A percentile compares a stretch with the other conserved stretches of the same genome.
phyloP scores from a whole-genome alignment of 2,113 vertebrate species.

The Microcebus tavaratra region DNA sequence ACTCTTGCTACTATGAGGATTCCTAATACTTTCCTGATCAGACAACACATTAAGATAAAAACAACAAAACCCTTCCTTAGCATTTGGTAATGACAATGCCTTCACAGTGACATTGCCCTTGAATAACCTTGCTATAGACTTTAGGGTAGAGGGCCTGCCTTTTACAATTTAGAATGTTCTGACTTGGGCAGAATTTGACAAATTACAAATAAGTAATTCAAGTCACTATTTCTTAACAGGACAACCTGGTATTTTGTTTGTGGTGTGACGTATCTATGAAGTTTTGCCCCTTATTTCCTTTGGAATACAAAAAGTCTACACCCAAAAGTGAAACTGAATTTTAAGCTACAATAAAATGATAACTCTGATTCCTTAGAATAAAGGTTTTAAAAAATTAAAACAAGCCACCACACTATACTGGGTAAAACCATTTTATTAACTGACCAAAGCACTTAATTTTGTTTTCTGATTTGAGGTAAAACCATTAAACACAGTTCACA shows the following conservation, averaged over 20 bases:
- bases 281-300: neutral
- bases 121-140: neutral
- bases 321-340: neutral
- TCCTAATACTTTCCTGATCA: neutral
- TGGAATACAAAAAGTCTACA: neutral
- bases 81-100: neutral
- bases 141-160: neutral
- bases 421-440: conserved; percentile 84
- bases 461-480: conserved; percentile 82
- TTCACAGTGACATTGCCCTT: neutral
- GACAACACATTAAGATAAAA: neutral
- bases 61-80: neutral
- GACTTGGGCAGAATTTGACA: conserved; percentile 22
- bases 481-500: conserved; percentile 80
- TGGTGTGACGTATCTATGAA: neutral
- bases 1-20: neutral
- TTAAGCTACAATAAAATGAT: conserved; percentile 25
- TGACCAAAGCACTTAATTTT: conserved; percentile 79
- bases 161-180: conserved; percentile 27
- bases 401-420: conserved; percentile 10
- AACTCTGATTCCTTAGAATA: neutral
- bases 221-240: neutral
- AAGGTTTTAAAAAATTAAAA: neutral
- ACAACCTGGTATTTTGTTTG: conserved; percentile 26
- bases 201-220: neutral